phyloP scores from a whole-genome alignment of 2,113 vertebrate genomes.

The Eubucco bourcierii region DNA sequence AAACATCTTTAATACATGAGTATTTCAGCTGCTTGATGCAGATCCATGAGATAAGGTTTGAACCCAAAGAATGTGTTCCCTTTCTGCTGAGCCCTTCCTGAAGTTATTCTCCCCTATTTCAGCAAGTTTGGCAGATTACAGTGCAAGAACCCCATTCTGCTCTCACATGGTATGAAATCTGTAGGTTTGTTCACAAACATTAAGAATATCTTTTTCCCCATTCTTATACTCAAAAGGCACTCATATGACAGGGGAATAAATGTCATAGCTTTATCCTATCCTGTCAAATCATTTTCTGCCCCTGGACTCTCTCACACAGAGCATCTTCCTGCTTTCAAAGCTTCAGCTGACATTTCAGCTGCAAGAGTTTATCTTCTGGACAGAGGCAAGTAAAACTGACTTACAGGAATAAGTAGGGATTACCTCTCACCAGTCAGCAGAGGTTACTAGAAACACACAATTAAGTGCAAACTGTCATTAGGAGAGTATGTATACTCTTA shows the following conservation, averaged over 20 bases:
- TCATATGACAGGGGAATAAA: neutral
- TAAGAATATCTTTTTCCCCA: neutral
- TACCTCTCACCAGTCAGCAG: conserved; percentile 6
- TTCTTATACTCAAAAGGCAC: neutral
- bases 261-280: neutral
- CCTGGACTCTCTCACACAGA: neutral
- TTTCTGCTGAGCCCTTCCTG: neutral
- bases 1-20: conserved; percentile 44
- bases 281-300: neutral
- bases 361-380: neutral
- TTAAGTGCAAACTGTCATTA: neutral
- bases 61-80: neutral
- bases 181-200: neutral
- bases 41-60: neutral
- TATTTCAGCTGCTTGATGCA: neutral
- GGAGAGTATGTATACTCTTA: conserved; percentile 19
- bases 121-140: neutral
- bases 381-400: neutral
- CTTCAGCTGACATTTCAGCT: neutral
- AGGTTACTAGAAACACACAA: conserved; percentile 47
- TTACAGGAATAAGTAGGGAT: neutral
- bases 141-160: neutral
- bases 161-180: neutral
- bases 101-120: neutral
- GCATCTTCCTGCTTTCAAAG: neutral